Evolutionary conservation across 2,113 vertebrate species (phyloP).

Genomic region (Hydrolagus affinis): DNA sequence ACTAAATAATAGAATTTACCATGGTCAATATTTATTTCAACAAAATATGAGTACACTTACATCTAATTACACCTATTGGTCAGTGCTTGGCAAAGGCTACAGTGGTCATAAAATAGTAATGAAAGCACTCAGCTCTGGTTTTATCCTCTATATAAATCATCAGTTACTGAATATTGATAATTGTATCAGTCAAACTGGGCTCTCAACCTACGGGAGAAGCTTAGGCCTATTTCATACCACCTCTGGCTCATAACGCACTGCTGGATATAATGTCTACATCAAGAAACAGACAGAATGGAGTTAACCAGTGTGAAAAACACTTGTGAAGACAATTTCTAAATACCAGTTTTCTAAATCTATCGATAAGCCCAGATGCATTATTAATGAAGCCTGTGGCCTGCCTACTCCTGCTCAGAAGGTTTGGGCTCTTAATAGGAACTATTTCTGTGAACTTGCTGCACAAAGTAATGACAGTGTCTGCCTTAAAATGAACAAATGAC

Average conservation of each 20-base stretch:
- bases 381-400: conserved; percentile 67
- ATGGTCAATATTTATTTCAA: not conserved
- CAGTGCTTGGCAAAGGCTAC: not conserved
- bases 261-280: conserved; percentile 67
- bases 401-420: conserved; percentile 67
- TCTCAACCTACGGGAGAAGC: not conserved
- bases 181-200: conserved; percentile 18
- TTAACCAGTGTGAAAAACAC: conserved; percentile 57
- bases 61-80: not conserved
- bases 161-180: not conserved
- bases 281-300: conserved; percentile 61
- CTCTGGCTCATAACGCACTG: conserved; percentile 43
- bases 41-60: not conserved
- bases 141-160: not conserved
- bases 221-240: conserved; percentile 22
- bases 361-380: conserved; percentile 75
- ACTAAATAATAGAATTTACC: not conserved
- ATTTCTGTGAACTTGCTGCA: conserved; percentile 61
- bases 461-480: conserved; percentile 61
- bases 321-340: conserved; percentile 68
- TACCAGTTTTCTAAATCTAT: conserved; percentile 77
- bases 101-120: not conserved
- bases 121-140: not conserved
- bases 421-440: conserved; percentile 62
- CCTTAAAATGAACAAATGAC: conserved; percentile 70